Evolutionary conservation across 2,113 vertebrate genomes (phyloP), one percentile per base, ranked within the genome.

Genomic region (Merops nubicus): DNA sequence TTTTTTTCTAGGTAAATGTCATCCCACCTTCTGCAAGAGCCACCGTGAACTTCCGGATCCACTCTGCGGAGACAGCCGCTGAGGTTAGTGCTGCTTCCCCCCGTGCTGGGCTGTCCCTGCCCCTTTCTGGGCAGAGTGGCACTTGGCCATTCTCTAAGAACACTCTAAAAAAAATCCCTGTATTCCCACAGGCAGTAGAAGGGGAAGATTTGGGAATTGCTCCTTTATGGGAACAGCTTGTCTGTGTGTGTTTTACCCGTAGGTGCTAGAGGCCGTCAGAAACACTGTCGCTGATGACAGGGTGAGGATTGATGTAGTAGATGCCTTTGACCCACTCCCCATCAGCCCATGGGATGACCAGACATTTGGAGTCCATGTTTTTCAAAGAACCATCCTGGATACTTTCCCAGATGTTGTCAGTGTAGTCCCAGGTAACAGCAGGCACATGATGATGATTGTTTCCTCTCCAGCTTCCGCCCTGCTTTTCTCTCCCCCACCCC

Each of bases 1-100:
- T 11, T 86, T 50, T 56, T 70, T 91, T 83, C 33, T 81, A 99
- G 99, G 48, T 92, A 6, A 99, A 99, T 47, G 90, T 99, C 81
- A 96, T 99, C 53, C 99, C 99, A 15, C 89, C 98, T 4, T 85
- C 95, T 9, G 99, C 99, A 11, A 98, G 98, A 96, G 99, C 99
- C 60, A 96, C 97, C 1, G 96, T 98, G 53, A 99, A 99, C 96
- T 97, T 99, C 74, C 98, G 99, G 60, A 99, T 99, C 96, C 99
- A 99, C 96, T 98, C 99, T 7, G 96, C 98, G 1, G 99, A 99
- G 92, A 98, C 98, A 0, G 96, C 99, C 26, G 73, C 97, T 25
- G 99, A 99, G 99, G 99, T 99, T 97, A 3, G 51, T 10, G 2
- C 75, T 23, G n/a, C n/a, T n/a, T n/a, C n/a, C n/a, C n/a, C n/a